phyloP scores from a whole-genome alignment of 64 coral and sea anemone species.

The Montipora sp. region DNA sequence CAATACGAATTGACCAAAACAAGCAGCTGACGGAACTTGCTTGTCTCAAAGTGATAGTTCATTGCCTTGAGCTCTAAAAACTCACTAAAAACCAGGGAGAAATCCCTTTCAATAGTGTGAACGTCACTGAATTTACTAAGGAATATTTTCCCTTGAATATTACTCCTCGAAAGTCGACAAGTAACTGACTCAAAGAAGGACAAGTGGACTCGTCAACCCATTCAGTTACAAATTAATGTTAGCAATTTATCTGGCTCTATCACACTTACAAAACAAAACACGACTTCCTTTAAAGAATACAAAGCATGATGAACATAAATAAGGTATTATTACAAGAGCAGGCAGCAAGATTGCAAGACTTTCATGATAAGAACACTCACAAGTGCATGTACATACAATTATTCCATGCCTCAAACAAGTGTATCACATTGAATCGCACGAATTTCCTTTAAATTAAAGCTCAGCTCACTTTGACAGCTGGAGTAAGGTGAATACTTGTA shows the following conservation, averaged over 20 bases:
- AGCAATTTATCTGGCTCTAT: not conserved
- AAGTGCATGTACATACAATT: slow-evolving; percentile 16
- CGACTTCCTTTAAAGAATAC: not conserved
- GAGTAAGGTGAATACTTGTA: not conserved
- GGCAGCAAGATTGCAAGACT: not conserved
- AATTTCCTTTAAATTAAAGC: not conserved
- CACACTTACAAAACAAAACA: not conserved
- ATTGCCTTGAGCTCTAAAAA: not conserved
- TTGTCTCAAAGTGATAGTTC: not conserved
- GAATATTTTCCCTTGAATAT: not conserved
- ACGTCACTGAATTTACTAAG: not conserved
- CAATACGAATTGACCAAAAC: slow-evolving; percentile 27
- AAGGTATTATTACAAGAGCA: not conserved
- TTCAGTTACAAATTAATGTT: slow-evolving; percentile 12
- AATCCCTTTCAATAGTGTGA: not conserved
- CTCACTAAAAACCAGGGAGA: not conserved
- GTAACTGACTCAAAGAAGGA: not conserved
- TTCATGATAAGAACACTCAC: slow-evolving; percentile 14
- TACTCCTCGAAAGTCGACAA: not conserved
- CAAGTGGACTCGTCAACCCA: not conserved
- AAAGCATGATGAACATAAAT: not conserved
- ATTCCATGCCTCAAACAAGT: slow-evolving; percentile 58
- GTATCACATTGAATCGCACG: slow-evolving; percentile 2
- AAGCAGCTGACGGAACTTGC: slow-evolving; percentile 25
- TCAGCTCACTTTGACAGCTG: not conserved